These are phyloP conservation scores for Vanessa tameamea DNA, from an alignment of 1,140 invertebrate species.

Conservation along the genomic window DNA sequence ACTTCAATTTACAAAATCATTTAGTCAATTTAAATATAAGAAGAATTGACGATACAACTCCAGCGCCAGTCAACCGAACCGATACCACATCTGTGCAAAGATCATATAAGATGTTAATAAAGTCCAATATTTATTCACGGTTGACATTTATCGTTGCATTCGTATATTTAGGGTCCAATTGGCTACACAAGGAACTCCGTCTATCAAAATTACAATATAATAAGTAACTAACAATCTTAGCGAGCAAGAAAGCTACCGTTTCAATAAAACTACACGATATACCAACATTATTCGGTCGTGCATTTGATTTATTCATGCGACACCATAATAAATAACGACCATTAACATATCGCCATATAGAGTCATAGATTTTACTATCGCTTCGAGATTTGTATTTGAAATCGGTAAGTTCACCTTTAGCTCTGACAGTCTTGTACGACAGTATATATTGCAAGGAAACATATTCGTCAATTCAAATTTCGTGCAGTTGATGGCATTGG, in stretches of 20 bases:
- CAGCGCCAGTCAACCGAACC: not conserved
- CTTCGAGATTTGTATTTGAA: conserved; percentile 13
- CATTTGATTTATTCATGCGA: conserved; percentile 38
- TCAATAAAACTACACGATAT: conserved; percentile 31
- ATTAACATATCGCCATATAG: conserved; percentile 40
- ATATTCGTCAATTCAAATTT: conserved; percentile 1
- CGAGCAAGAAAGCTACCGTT: conserved; percentile 19
- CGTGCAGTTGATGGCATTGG: not conserved
- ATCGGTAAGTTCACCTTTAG: conserved; percentile 22
- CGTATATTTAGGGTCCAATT: conserved; percentile 1
- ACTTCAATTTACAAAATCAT: too few relatives aligned
- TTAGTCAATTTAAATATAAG: not conserved
- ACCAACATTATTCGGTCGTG: conserved; percentile 23
- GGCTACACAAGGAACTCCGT: conserved; percentile 6
- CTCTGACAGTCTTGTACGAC: conserved; percentile 14
- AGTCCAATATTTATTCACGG: not conserved
- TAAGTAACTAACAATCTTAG: conserved; percentile 19
- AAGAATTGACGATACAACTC: not conserved
- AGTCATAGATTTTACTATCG: conserved; percentile 32
- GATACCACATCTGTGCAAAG: not conserved
- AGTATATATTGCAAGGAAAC: not conserved
- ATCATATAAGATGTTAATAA: not conserved
- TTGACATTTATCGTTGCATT: not conserved
- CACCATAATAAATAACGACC: conserved; percentile 37
- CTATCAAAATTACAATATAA: conserved; percentile 36